Base-by-base conservation (phyloP, 2,888 invertebrate species). In the Biston betularia region DNA sequence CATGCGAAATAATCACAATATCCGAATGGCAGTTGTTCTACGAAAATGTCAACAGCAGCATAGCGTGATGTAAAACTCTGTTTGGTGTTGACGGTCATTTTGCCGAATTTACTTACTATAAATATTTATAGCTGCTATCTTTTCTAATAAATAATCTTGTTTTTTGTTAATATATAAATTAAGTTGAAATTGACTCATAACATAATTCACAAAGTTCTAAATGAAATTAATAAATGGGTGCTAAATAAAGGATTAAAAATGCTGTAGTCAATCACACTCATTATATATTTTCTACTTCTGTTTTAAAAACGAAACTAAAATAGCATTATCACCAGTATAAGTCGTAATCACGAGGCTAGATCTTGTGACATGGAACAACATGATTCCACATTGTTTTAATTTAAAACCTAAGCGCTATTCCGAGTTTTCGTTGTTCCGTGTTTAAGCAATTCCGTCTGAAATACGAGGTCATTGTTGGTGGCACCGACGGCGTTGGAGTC, bases 391-490 rank as follows among this genome's bases (percentile, higher is more conserved):
- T 75, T 67, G 70, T 74, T 71, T 74, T 75, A 74, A 79, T 82
- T 82, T 77, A 81, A 81, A 82, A 81, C 79, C 80, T 75, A 76
- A 82, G 80, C 80, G 83, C 90, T 86, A 88, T 90, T 89, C 89
- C 85, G 83, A 84, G 86, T 86, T 90, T 90, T 88, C 89, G 84
- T 86, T 89, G 88, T 90, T 90, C 92, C 86, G 85, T 89, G 88
- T 92, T 93, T 88, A 88, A 91, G 90, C 92, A 93, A 93, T 93
- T 93, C 89, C 86, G 86, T 83, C 92, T 93, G 89, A 93, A 93
- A 93, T 93, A 93, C 92, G 93, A 89, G 93, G 93, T 92, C 93
- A 91, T 93, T 92, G 93, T 91, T 90, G 92, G 91, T 91, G 90
- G 91, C 91, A 89, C 88, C 88, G 87, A 86, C 87, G 87, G 88